Percentiles rank a stretch among this genome's conserved stretches.
Evolutionary conservation across 92 coral and sea anemone species (phyloP).

Genomic region (Blastomussa wellsi): DNA sequence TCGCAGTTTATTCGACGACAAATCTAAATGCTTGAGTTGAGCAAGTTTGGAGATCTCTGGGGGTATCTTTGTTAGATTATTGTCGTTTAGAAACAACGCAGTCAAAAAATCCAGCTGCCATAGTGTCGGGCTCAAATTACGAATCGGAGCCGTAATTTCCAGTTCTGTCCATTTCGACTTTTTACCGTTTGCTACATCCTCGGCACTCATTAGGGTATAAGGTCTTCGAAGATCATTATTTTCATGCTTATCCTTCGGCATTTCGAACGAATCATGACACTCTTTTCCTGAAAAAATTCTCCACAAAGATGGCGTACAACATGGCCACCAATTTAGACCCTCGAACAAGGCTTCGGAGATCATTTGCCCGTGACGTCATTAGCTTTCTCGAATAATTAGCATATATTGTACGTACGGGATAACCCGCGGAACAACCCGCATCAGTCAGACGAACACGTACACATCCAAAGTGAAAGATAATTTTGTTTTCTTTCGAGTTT

Average conservation of each 20-base stretch:
- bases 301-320: slow-evolving; percentile 85
- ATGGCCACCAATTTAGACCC: slow-evolving; percentile 73
- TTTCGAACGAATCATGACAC: slow-evolving; percentile 92
- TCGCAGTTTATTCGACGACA: slow-evolving; percentile 96
- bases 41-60: slow-evolving; percentile 93
- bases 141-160: slow-evolving; percentile 97
- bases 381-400: slow-evolving; percentile 45
- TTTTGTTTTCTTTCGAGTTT: no score
- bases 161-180: slow-evolving; percentile 97
- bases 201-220: slow-evolving; percentile 88
- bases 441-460: no score
- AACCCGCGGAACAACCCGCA: slow-evolving; percentile 1
- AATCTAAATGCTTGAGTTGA: slow-evolving; percentile 89
- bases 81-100: slow-evolving; percentile 92
- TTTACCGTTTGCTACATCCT: slow-evolving; percentile 91
- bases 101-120: slow-evolving; percentile 99
- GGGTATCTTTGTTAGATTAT: slow-evolving; percentile 94
- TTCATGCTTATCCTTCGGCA: slow-evolving; percentile 98
- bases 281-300: slow-evolving; percentile 69
- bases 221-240: slow-evolving; percentile 95
- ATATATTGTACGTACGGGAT: slow-evolving; percentile 26
- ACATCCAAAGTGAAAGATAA: no score
- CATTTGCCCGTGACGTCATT: slow-evolving; percentile 70
- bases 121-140: slow-evolving; percentile 98
- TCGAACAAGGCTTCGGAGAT: slow-evolving; percentile 70